Conservation (phyloP, 2,113 vertebrate species). For the Orycteropus afer region DNA sequence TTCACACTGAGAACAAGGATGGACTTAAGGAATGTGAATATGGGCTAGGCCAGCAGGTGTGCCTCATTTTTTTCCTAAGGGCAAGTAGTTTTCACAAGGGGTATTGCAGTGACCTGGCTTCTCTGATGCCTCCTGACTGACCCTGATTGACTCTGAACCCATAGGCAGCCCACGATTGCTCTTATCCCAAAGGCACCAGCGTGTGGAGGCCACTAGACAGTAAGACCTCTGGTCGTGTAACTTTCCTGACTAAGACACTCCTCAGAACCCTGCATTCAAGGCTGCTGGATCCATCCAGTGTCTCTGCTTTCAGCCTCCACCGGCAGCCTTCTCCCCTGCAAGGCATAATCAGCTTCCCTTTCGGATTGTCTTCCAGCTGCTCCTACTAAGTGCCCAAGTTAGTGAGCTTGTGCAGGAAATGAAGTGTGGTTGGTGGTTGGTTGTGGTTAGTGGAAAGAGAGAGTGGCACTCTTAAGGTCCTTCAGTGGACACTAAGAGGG, state of each 20-base stretch:
- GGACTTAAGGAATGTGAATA: not conserved
- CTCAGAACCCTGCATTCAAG: not conserved
- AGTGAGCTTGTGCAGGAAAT: slow-evolving; percentile 77
- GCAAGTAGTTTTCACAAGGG: not conserved
- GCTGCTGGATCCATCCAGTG: not conserved
- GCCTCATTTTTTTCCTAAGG: not conserved
- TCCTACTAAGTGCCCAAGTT: slow-evolving; percentile 74
- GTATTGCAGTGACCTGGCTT: not conserved
- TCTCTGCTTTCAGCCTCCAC: slow-evolving; percentile 55
- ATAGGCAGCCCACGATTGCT: not conserved
- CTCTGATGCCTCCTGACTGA: not conserved
- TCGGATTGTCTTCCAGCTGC: slow-evolving; percentile 82
- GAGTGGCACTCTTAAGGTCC: slow-evolving; percentile 64
- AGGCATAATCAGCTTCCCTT: slow-evolving; percentile 71
- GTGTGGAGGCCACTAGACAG: rapidly evolving
- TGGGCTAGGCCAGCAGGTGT: not conserved
- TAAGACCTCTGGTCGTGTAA: not conserved
- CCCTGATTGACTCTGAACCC: not conserved
- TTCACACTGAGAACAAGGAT: not conserved
- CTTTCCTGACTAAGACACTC: not conserved
- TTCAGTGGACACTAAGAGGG: not conserved
- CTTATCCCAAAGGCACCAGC: not conserved
- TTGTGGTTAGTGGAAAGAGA: slow-evolving; percentile 48
- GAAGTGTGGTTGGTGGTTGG: slow-evolving; percentile 54
- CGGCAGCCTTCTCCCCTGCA: not conserved